Evolutionary conservation across 2,797 vertebrate species (phyloP), one percentile per base, ranked within the genome.

Genomic region (Pantherophis alleghaniensis): DNA sequence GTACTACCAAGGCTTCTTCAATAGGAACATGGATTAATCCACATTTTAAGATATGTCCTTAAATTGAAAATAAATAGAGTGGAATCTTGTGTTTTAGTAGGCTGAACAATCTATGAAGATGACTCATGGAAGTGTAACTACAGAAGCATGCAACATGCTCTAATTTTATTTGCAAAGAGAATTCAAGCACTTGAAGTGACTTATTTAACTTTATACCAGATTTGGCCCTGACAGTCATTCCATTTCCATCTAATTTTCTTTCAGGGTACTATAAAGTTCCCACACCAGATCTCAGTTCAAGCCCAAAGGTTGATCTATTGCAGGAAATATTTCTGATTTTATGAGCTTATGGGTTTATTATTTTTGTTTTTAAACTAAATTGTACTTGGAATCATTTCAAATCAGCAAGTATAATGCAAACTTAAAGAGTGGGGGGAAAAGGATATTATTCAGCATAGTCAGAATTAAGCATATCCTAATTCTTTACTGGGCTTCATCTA

Each of bases 401-500:
- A 47, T 24, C 79, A 83, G 79, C 11, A 83, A 24, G 20, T 47
- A 5, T 12, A 47, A 83, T 83, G 89, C 79, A 83, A 83, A 22
- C 47, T 32, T 66, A 69, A 69, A 83, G 42, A 24, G 20, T 10
- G 2, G 0, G 1, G 5, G 5, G 5, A 2, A 32, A 18, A 88
- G 37, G 56, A 18, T 88, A 20, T 42, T 88, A 47, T 83, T 83
- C 37, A 47, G 42, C 79, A 83, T 22, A 96, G 95, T 95, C 51
- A 95, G 59, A 60, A 94, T 51, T 94, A 60, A 60, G 92, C 79
- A 90, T 95, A 95, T 96, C 92, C 94, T 28, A 47, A 90, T 69
- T 96, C 96, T 93, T 95, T 57, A 92, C 91, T 94, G 86, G 90
- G 91, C 92, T 95, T 95, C 87, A 91, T 10, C 92, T 96, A 90